Conservation (phyloP, 2,113 vertebrate genomes). For the Boulengeromyrus knoepffleri region DNA sequence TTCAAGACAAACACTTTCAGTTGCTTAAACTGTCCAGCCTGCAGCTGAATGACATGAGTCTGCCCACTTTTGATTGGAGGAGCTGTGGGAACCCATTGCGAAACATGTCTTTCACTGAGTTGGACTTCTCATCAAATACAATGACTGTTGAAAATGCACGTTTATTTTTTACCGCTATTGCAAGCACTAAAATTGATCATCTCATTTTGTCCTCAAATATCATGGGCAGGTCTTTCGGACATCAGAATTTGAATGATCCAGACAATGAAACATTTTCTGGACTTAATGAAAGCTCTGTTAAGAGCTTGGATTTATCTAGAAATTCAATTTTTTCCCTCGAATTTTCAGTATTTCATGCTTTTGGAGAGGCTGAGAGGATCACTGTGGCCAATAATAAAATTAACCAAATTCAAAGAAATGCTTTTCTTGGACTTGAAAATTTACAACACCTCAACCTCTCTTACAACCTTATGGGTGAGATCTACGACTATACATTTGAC, state of each 20-base stretch:
- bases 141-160: conserved; percentile 32
- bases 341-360: conserved; percentile 50
- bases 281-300: conserved; percentile 56
- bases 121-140: conserved; percentile 57
- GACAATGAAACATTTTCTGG: conserved; percentile 65
- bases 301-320: conserved; percentile 54
- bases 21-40: conserved; percentile 53
- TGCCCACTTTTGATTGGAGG: conserved; percentile 49
- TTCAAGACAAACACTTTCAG: conserved; percentile 65
- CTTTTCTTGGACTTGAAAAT: conserved; percentile 65
- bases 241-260: conserved; percentile 64
- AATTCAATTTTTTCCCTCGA: conserved; percentile 64
- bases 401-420: conserved; percentile 59
- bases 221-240: conserved; percentile 66
- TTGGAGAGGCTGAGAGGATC: conserved; percentile 51
- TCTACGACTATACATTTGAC: conserved; percentile 57
- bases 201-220: conserved; percentile 39
- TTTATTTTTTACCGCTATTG: conserved; percentile 57
- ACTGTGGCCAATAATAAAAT: conserved; percentile 68
- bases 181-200: conserved; percentile 55
- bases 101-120: conserved; percentile 49
- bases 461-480: conserved; percentile 70
- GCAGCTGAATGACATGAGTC: background rate
- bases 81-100: conserved; percentile 72
- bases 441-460: conserved; percentile 70